Conservation (phyloP, 2,888 invertebrate genomes). For the Homarus gammarus region DNA sequence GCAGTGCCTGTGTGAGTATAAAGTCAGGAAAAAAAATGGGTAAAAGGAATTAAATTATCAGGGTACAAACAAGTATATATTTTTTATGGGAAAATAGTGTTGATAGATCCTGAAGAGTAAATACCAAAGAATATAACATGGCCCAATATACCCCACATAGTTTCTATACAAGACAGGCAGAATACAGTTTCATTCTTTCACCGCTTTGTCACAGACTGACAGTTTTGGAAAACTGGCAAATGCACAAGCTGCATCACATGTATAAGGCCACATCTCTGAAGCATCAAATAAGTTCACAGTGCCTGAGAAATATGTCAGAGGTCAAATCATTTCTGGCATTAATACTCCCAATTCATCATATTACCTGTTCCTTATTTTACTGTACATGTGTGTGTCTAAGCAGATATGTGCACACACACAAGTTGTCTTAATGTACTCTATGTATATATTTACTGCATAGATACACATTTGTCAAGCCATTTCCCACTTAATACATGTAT, state of each 20-base stretch:
- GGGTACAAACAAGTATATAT: conserved; percentile 36
- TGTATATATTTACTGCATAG: background rate
- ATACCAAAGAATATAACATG: conserved; percentile 5
- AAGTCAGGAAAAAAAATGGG: conserved; percentile 26
- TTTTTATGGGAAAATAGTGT: conserved; percentile 16
- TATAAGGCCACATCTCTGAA: conserved; percentile 47
- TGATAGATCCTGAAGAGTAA: conserved; percentile 27
- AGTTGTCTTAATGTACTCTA: background rate
- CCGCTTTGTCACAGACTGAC: conserved; percentile 20
- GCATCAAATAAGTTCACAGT: conserved; percentile 29
- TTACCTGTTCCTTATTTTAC: conserved; percentile 3
- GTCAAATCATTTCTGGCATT: conserved; percentile 17
- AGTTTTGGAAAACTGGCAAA: conserved; percentile 22
- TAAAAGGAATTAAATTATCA: conserved; percentile 35
- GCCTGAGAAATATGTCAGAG: conserved; percentile 17
- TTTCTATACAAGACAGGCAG: conserved; percentile 48
- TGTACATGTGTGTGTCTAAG: conserved; percentile 3
- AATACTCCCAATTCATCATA: background rate
- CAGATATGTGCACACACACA: background rate
- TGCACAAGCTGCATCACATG: conserved; percentile 36
- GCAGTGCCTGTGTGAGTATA: conserved; percentile 45
- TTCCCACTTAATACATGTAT: conserved; percentile 25
- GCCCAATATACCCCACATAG: conserved; percentile 20
- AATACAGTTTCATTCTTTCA: conserved; percentile 53
- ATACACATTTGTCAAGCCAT: no score